Percentiles rank a stretch among this genome's conserved stretches.
phyloP scores from a whole-genome alignment of 2,888 invertebrate genomes.

The Melikaiella ostensackeni region DNA sequence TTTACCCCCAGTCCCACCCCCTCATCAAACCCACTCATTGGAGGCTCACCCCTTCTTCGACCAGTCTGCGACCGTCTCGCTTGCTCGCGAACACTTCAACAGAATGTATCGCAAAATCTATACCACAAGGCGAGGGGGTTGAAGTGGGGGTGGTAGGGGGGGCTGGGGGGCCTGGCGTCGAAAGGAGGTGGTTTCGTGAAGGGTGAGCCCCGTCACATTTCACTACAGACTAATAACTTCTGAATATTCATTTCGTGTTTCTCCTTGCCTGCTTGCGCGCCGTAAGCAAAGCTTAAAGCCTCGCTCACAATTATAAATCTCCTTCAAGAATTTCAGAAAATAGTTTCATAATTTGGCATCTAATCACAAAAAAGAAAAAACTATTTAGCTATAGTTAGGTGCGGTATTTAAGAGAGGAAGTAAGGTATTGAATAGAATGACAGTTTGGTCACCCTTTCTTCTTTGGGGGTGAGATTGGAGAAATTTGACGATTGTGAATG shows the following conservation, averaged over 20 bases:
- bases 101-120: constrained; percentile 76
- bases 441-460: neutral
- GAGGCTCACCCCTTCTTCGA: constrained; percentile 67
- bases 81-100: constrained; percentile 64
- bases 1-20: constrained; percentile 50
- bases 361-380: neutral
- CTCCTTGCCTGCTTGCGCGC: constrained; percentile 73
- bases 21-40: constrained; percentile 59
- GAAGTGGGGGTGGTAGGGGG: constrained; percentile 53
- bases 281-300: constrained; percentile 74
- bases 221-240: constrained; percentile 77
- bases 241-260: constrained; percentile 78
- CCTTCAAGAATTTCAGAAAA: neutral
- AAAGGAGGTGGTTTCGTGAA: constrained; percentile 68
- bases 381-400: neutral
- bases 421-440: neutral
- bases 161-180: constrained; percentile 61
- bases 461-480: too few relatives aligned
- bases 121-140: constrained; percentile 61
- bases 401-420: neutral
- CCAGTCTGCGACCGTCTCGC: constrained; percentile 60
- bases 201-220: constrained; percentile 77
- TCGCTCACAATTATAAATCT: constrained; percentile 65
- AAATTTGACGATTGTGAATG: constrained; percentile 14
- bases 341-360: neutral